These are phyloP conservation scores for Onychomys arenicola DNA, from an alignment of 2,797 vertebrate genomes.

Conservation along the genomic window DNA sequence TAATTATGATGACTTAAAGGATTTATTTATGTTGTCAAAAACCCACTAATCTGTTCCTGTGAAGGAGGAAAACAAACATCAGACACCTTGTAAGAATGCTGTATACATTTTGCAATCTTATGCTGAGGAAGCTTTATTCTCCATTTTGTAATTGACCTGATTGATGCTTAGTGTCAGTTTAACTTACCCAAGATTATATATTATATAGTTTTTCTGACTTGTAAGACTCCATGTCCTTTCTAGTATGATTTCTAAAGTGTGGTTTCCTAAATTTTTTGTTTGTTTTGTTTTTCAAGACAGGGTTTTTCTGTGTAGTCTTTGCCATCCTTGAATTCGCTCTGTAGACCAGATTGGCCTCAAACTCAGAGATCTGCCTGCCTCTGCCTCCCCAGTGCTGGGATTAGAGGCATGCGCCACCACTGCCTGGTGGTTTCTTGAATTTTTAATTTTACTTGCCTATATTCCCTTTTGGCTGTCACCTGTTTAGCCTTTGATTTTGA, in stretches of 20 bases:
- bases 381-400: neutral
- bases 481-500: neutral
- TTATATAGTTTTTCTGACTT: conserved; percentile 39
- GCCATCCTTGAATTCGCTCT: neutral
- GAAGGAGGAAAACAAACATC: neutral
- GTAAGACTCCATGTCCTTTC: neutral
- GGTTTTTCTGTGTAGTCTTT: neutral
- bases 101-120: conserved; percentile 26
- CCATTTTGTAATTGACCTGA: conserved; percentile 14
- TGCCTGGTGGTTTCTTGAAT: neutral
- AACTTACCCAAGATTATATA: neutral
- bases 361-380: no score
- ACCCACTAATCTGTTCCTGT: neutral
- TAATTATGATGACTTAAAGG: neutral
- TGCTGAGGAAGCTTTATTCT: neutral
- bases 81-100: neutral
- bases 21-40: neutral
- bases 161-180: neutral
- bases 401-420: neutral
- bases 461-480: neutral
- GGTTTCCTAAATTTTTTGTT: neutral
- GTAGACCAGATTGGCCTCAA: neutral
- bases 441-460: neutral
- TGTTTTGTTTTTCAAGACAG: neutral
- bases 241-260: neutral